Percentiles rank a stretch among this genome's conserved stretches.
Evolutionary conservation across 2,797 vertebrate species (phyloP).

Genomic region (Heteromormyrus szaboi): DNA sequence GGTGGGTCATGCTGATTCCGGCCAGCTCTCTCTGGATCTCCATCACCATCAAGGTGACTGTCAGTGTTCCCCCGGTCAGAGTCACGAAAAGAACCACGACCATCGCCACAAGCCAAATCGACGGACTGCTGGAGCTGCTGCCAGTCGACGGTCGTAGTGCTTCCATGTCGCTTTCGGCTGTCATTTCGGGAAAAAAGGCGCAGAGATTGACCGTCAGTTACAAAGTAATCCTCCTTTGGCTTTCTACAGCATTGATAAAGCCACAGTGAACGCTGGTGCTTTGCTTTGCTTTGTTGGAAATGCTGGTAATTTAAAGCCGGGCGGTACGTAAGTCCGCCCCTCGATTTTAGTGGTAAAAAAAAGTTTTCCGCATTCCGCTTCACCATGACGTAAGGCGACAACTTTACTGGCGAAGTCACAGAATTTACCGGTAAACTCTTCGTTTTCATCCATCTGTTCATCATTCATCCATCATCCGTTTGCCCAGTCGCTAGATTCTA

Average conservation of each 20-base stretch:
- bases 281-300: neutral
- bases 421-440: neutral
- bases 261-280: neutral
- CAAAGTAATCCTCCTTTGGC: neutral
- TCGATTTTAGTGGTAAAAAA: neutral
- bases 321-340: neutral
- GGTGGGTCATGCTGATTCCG: neutral
- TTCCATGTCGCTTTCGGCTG: neutral
- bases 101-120: neutral
- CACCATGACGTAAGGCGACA: neutral
- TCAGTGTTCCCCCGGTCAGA: neutral
- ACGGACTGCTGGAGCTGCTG: neutral
- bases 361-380: neutral
- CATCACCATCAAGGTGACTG: neutral
- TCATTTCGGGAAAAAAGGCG: neutral
- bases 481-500: neutral
- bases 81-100: neutral
- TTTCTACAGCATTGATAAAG: neutral
- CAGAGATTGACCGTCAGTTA: neutral
- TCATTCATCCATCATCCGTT: neutral
- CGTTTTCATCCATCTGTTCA: neutral
- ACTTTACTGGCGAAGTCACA: neutral
- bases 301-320: neutral
- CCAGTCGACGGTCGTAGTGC: neutral
- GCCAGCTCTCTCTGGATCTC: constrained; percentile 4